Evolutionary conservation across 2,113 vertebrate genomes (phyloP).

Genomic region (Neotragus pygmaeus): DNA sequence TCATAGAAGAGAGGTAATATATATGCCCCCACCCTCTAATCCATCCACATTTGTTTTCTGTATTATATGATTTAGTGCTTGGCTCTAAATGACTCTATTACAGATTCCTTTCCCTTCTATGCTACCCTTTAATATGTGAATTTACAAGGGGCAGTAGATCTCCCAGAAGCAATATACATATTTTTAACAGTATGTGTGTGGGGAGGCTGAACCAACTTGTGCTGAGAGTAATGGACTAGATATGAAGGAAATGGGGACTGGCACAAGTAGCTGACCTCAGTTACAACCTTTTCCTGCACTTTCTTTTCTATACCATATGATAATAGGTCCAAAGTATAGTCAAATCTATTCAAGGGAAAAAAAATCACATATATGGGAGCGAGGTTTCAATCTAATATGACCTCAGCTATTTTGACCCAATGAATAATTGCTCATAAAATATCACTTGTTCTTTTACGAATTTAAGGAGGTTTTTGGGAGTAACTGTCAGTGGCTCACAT

Average conservation of each 20-base stretch:
- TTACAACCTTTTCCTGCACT: background rate
- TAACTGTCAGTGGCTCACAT: background rate
- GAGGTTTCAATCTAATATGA: background rate
- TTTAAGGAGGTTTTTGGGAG: background rate
- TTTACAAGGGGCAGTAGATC: constrained; percentile 63
- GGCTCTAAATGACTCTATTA: constrained; percentile 61
- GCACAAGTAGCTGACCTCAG: background rate
- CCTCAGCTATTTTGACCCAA: background rate
- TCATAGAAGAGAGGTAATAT: constrained; percentile 52
- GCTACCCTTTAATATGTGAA: constrained; percentile 57
- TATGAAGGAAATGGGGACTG: constrained; percentile 12
- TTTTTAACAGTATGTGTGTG: background rate
- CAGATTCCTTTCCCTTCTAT: constrained; percentile 48
- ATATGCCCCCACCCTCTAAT: constrained; percentile 41
- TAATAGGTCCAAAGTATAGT: background rate
- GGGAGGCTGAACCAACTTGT: constrained; percentile 44
- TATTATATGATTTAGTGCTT: constrained; percentile 62
- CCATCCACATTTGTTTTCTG: constrained; percentile 60
- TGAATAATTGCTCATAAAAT: background rate
- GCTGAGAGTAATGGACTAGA: constrained; percentile 31
- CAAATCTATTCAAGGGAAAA: background rate
- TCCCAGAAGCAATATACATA: constrained; percentile 57
- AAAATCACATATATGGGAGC: background rate
- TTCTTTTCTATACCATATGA: background rate
- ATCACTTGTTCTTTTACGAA: background rate